Base-by-base conservation (phyloP, 2,888 invertebrate species). In the Amblyjoppa fuscipennis region DNA sequence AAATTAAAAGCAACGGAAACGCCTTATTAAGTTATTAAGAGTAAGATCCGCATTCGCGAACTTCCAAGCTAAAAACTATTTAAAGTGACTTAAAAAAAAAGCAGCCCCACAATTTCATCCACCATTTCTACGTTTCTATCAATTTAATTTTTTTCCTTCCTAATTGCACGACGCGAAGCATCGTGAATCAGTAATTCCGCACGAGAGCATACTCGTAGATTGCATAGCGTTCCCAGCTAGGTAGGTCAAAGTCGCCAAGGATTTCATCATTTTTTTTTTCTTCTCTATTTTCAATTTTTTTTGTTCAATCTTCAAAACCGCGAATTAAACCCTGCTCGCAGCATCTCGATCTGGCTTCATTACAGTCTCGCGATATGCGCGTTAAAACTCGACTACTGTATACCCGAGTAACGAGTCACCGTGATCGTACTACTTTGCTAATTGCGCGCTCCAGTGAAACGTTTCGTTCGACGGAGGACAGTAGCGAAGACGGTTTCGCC, bases 351-450 rank as follows among this genome's bases (percentile, higher is more conserved):
- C 66, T 66, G 74, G 34, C n/a, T 77, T 81, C 73, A 74, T 77
- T 74, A 81, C 38, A 28, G 45, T 59, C 56, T 71, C 81, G 77
- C 73, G 81, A 81, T 73, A 81, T 70, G 68, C 59, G 68, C 38
- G 53, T 71, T 71, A 74, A 20, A 25, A 51, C 53, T 61, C 56
- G 16, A 38, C 34, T 59, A 25, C 61, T n/a, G 64, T 49, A 80
- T 81, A 49, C 45, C 16, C 28, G 28, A 59, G 66, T 73, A 71
- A 61, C 53, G 51, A 73, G 77, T 84, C 84, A 84, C 61, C 11
- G 76, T 77, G 59, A 84, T 84, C 73, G 81, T 81, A 81, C 81
- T 77, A 77, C 73, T 84, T 84, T 61, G 61, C 59, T 84, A 81
- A 84, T 84, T 81, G 68, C 76, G 41, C 59, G 41, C 59, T 59